Evolutionary conservation across 2,113 vertebrate species (phyloP).

Genomic region (Cryptotis parvus): DNA sequence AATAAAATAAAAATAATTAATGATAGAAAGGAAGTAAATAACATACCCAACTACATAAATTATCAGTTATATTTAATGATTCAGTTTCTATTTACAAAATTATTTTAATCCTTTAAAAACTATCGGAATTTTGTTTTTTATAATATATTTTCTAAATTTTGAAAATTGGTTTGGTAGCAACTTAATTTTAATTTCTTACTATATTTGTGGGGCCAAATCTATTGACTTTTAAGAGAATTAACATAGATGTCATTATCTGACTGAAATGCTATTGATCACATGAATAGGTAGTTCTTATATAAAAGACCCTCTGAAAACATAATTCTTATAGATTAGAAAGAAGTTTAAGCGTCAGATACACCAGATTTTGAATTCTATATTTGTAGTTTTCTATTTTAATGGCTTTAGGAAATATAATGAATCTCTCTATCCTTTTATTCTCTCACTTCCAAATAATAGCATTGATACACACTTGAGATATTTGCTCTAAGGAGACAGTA

Average conservation of each 20-base stretch:
- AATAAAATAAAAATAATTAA: neutral
- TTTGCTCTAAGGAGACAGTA: neutral
- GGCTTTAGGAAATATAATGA: neutral
- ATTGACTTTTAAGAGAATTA: neutral
- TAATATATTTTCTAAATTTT: neutral
- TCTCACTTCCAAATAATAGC: slow-evolving; percentile 13
- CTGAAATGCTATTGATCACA: neutral
- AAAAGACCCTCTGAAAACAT: neutral
- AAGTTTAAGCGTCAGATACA: neutral
- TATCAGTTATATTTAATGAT: neutral
- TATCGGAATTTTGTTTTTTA: slow-evolving; percentile 13
- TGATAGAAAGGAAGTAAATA: neutral
- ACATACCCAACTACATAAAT: neutral
- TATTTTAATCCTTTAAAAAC: slow-evolving; percentile 1
- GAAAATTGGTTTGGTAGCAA: neutral
- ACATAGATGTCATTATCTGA: neutral
- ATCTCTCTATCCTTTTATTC: neutral
- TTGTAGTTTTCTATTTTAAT: neutral
- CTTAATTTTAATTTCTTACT: neutral
- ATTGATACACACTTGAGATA: neutral
- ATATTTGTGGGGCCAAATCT: slow-evolving; percentile 3
- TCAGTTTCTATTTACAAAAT: neutral
- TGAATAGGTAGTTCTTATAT: neutral
- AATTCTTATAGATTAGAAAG: neutral
- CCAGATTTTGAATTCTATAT: neutral